These are phyloP conservation scores for Forbesichthys papilliferus DNA, from an alignment of 2,113 vertebrate genomes.

Conservation along the genomic window DNA sequence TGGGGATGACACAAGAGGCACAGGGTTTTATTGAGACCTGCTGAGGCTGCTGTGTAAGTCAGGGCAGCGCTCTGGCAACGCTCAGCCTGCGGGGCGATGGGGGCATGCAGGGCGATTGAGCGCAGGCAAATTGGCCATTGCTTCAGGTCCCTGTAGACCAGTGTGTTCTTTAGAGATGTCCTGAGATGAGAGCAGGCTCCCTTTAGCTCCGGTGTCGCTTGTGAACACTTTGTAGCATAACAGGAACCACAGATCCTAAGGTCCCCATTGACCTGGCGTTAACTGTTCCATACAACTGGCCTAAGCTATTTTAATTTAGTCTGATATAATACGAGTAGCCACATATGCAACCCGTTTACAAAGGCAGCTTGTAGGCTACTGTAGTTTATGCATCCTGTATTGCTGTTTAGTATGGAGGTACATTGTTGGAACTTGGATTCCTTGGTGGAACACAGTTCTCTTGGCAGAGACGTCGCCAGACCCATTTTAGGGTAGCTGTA, in stretches of 20 bases:
- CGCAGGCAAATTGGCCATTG: conserved; percentile 47
- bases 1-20: conserved; percentile 68
- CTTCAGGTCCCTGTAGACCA: conserved; percentile 37
- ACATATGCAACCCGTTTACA: neutral
- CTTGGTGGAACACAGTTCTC: too few species aligned
- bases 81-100: conserved; percentile 61
- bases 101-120: conserved; percentile 49
- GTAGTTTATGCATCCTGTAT: conserved; percentile 2
- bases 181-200: conserved; percentile 45
- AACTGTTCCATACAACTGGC: conserved; percentile 1
- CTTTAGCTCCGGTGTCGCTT: conserved; percentile 30
- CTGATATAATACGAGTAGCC: neutral
- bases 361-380: conserved; percentile 20
- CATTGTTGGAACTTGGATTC: conserved; percentile 27
- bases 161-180: conserved; percentile 39
- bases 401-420: conserved; percentile 43
- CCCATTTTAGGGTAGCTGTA: too few species aligned
- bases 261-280: conserved; percentile 1
- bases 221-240: conserved; percentile 30
- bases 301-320: neutral
- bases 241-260: neutral
- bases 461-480: too few species aligned
- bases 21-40: conserved; percentile 66
- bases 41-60: conserved; percentile 57
- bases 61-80: conserved; percentile 63